Evolutionary conservation across 2,888 invertebrate genomes (phyloP), one percentile per base, ranked within the genome.

Genomic region (Corbicula japonica): DNA sequence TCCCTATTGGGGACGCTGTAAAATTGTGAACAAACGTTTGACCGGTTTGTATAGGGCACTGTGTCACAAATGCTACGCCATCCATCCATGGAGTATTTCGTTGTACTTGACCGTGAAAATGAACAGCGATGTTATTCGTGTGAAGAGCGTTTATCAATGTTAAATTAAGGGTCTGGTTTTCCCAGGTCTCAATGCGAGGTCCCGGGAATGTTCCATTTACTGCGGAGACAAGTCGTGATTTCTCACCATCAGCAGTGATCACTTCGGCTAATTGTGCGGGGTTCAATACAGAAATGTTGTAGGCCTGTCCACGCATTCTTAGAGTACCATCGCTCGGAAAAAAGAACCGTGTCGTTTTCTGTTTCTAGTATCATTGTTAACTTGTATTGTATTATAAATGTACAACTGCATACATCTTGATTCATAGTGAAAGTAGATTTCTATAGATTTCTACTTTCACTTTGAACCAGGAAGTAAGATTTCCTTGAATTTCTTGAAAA

Each of bases 31-130:
- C 87, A 63, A 88, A 89, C 2, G 71, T 71, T 28, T 85, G 81
- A 1, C 81, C 80, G 10, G 87, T 86, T 0, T 71, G 69, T 21
- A 89, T 86, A 6, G 89, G 88, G 56, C 89, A 89, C 63, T 89
- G 89, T 12, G 87, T 84, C 46, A 89, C 72, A 28, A 69, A 85
- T 0, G 87, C 80, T 1, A 85, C 87, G 1, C 89, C 89, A 70
- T 89, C 89, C 79, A 87, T 85, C 79, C 79, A 88, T 5, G 85
- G 80, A 2, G 85, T 83, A 10, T 72, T 77, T 26, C 30, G 65
- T 62, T 88, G 87, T 8, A 80, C 78, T 2, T 88, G 58, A 5
- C 89, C 89, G 58, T 89, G 89, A 73, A 85, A 87, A 58, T 89
- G 89, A 10, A 89, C 65, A 1, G 88, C 80, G 0, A 75, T 61